Base-by-base conservation (phyloP, 1,140 invertebrate species). In the Tenebrio molitor region DNA sequence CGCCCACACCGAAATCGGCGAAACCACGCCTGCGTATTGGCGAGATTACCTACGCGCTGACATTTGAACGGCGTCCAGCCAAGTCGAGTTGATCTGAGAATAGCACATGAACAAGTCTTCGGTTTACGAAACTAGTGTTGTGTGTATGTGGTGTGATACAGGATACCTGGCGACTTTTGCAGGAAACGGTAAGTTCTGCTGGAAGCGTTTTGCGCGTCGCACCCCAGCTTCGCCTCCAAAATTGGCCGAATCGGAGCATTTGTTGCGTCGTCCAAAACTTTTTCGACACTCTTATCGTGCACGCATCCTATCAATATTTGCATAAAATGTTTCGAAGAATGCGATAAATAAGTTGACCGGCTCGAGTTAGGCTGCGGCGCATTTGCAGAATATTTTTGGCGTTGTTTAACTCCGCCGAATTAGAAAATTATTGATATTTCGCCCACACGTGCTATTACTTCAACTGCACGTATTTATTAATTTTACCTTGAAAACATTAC, bases 41-140 rank as follows among this genome's bases (percentile, higher is more conserved):
- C 10, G 10, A n/a, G 1, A n/a, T 46, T 70, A 64, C 72, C 72
- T 74, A 74, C 72, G 72, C 72, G 72, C 72, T 70, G 72, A 74
- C 72, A 74, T 74, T 74, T 70, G 72, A 74, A 74, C 68, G 23
- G 46, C 58, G 53, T 63, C 67, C 72, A 70, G 58, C 41, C 42
- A 44, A 69, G 66, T 44, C 66, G 63, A 73, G 34, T 73, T 69
- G 50, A 64, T 70, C 72, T 70, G 36, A 70, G 67, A 74, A 74
- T 65, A 74, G 72, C 29, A 39, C 66, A 63, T 46, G 42, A 67
- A 67, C 69, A 15, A 29, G 41, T 66, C 63, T 67, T 39, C 12
- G 50, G 69, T 62, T 44, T 46, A 44, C 66, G 19, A 73, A 62
- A 53, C 53, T 25, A 64, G 71, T 72, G 42, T 69, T 50, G 64